Conservation (phyloP, 2,113 vertebrate genomes). For the Oreochromis niloticus region DNA sequence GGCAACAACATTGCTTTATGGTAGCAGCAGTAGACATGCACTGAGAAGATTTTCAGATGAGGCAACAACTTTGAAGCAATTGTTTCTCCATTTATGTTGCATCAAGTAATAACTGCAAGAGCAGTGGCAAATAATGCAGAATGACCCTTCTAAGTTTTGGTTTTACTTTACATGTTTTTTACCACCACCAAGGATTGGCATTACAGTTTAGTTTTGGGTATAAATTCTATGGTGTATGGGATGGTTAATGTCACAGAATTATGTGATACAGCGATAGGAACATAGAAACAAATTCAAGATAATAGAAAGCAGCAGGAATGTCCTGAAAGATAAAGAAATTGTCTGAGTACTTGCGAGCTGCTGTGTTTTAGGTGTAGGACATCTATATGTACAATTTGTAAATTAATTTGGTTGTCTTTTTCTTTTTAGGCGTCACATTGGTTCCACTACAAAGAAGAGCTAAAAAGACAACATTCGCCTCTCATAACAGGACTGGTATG, state of each 20-base stretch:
- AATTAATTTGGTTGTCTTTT: background rate
- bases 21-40: background rate
- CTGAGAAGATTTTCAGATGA: background rate
- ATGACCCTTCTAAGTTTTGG: background rate
- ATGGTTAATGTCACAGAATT: background rate
- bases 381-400: background rate
- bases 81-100: background rate
- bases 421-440: conserved; percentile 24
- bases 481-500: background rate
- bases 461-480: background rate
- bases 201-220: background rate
- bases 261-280: background rate
- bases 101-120: background rate
- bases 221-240: background rate
- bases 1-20: background rate
- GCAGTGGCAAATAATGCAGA: background rate
- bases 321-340: background rate
- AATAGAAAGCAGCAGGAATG: background rate
- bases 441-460: conserved; percentile 17
- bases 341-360: background rate
- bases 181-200: background rate
- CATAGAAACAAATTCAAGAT: background rate
- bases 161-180: background rate
- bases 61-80: background rate
- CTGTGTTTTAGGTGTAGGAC: background rate